A percentile compares a stretch with the other conserved stretches of the same genome.
Conservation (phyloP, 2,113 vertebrate species). For the sheep (Ovis aries) region ARS-UI_Ramb_v3.0 NC_056071.1:49122001-49122500, state of each 20-base stretch:
- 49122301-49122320: not conserved
- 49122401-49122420: not conserved
- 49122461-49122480: not conserved
- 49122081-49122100: not conserved
- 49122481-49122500: fast-evolving
- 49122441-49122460: not conserved
- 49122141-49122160: not conserved
- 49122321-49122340: not conserved
- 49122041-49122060: not conserved
- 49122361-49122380: not conserved
- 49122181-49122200: not conserved
- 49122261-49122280: not conserved
- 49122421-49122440: not conserved
- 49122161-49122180: not conserved
- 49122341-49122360: not conserved
- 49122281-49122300: not conserved
- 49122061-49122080: not conserved
- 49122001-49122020: not conserved
- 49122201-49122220: not conserved
- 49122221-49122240: not conserved
- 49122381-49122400: not conserved
- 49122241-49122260: not conserved
- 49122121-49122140: not conserved
- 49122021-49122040: not conserved
- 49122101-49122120: not conserved